Base-by-base conservation (phyloP, 2,888 invertebrate genomes). In the Erebia epiphron region DNA sequence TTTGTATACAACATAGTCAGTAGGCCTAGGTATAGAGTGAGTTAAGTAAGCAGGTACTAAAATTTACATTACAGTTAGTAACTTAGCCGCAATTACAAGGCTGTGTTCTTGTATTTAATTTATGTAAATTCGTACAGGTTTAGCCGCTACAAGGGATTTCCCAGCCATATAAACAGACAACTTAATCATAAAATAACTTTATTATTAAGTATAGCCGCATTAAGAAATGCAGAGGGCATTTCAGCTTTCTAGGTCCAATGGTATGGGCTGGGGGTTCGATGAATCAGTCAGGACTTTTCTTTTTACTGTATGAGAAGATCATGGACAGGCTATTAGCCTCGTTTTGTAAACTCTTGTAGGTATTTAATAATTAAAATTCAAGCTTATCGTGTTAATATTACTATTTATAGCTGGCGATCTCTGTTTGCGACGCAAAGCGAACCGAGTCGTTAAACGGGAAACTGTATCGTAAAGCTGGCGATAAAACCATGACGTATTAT, bases 381-480 rank as follows among this genome's bases (percentile, higher is more conserved):
- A 35, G 41, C 10, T 60, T 41, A 43, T 43, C 61, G 46, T 46
- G 13, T 43, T n/a, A 58, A 60, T 60, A 43, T 43, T 16, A 18
- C 43, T 46, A 61, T 61, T 75, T 72, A 69, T 64, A 50, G 52
- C 63, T 67, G 73, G 71, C 76, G 76, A 74, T 73, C 71, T 75
- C 67, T 71, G 71, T 65, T 61, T 16, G 41, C n/a, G 61, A 61
- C 46, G 69, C 50, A 62, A 58, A 70, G 70, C 61, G 62, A 72
- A 68, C 67, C 62, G 63, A 67, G 61, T 74, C 73, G 73, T 77
- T 73, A 73, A 74, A 69, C 46, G 63, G 68, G 67, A 69, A 71
- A 73, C 72, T 66, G 57, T 64, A 69, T 76, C 75, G 73, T 77
- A 76, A 77, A 76, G 35, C 62, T 69, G 63, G 70, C 71, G 66